phyloP scores from a whole-genome alignment of 2,797 vertebrate species.

The Trachurus trachurus region DNA sequence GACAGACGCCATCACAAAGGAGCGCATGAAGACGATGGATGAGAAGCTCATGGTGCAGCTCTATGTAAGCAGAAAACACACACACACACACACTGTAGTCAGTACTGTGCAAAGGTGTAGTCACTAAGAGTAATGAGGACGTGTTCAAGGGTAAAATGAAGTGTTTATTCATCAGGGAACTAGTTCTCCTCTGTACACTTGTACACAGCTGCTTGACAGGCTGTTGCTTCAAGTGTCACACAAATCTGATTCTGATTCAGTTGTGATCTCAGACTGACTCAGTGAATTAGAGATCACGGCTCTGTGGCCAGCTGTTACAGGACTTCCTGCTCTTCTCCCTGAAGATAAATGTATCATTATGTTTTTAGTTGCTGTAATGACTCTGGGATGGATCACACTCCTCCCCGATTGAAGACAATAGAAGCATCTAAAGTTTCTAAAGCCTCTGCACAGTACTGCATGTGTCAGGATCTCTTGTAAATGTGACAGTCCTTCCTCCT shows the following conservation, averaged over 20 bases:
- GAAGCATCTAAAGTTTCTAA: not conserved
- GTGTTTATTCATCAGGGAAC: not conserved
- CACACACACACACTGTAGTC: too few species aligned
- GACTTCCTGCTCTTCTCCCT: not conserved
- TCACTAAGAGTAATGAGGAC: not conserved
- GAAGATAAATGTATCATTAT: not conserved
- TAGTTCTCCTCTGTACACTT: not conserved
- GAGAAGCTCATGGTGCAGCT: constrained; percentile 88
- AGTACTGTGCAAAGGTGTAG: constrained; percentile 1
- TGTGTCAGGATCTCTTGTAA: constrained; percentile 33
- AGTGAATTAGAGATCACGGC: not conserved
- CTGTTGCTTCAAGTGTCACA: not conserved
- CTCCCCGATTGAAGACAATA: not conserved
- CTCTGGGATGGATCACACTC: not conserved
- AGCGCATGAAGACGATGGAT: constrained; percentile 86
- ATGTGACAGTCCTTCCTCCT: constrained; percentile 30
- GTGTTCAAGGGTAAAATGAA: not conserved
- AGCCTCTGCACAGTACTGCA: not conserved
- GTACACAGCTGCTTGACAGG: not conserved
- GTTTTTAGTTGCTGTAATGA: not conserved
- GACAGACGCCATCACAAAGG: constrained; percentile 86
- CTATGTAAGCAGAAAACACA: constrained; percentile 85
- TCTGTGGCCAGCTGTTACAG: not conserved
- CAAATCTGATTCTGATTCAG: not conserved
- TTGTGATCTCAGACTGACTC: not conserved